phyloP scores from a whole-genome alignment of 2,113 vertebrate species.

The Heterotilapia buettikoferi region DNA sequence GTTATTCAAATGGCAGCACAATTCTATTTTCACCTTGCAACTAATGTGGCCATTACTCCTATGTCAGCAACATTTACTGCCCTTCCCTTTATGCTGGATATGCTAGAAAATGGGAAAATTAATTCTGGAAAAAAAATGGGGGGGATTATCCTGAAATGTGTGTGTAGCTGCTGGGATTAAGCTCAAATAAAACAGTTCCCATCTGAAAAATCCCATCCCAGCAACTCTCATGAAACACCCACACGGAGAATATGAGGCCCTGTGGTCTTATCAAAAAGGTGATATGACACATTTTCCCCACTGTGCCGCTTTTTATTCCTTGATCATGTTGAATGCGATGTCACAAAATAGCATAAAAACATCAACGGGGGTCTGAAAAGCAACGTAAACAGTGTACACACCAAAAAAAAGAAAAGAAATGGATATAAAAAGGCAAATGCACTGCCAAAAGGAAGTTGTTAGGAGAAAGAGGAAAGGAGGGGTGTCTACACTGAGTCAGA shows the following conservation, averaged over 20 bases:
- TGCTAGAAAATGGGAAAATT: conserved; percentile 13
- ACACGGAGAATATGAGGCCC: neutral
- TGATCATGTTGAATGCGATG: neutral
- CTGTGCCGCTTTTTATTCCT: neutral
- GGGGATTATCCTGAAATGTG: conserved; percentile 14
- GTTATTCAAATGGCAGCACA: conserved; percentile 47
- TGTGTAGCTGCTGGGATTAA: neutral
- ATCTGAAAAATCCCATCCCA: neutral
- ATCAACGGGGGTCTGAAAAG: neutral
- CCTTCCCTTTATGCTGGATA: conserved; percentile 5
- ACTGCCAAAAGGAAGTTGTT: neutral
- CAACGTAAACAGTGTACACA: conserved; percentile 5
- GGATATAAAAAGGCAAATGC: neutral
- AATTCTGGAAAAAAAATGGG: neutral
- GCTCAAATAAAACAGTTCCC: neutral
- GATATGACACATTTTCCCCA: neutral
- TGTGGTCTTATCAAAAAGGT: conserved; percentile 1
- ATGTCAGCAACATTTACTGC: conserved; percentile 47
- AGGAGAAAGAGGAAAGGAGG: neutral
- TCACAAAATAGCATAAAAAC: neutral
- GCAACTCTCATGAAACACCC: neutral
- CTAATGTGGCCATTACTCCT: conserved; percentile 35
- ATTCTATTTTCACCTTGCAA: conserved; percentile 60
- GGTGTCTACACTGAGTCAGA: neutral
- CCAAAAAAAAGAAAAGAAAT: neutral